A percentile compares a stretch with the other conserved stretches of the same genome.
phyloP scores from a whole-genome alignment of 2,888 invertebrate genomes.

The Silvanus unidentatus region DNA sequence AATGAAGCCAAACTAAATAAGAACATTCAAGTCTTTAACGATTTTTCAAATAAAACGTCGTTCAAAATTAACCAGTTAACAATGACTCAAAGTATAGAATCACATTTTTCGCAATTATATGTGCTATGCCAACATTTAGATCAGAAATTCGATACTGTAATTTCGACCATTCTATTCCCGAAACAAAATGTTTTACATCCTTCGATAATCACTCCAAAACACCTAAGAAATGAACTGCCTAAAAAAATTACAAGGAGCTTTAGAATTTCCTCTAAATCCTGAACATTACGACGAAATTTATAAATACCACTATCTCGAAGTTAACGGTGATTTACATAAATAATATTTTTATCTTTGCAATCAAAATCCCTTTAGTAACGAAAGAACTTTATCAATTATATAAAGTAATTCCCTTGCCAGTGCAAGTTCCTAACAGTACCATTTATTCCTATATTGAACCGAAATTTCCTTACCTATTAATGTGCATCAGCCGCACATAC shows the following conservation, averaged over 20 bases:
- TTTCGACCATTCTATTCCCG: constrained; percentile 6
- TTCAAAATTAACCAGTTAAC: background rate
- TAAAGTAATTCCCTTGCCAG: background rate
- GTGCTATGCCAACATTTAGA: background rate
- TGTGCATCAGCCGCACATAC: background rate
- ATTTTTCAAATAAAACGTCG: background rate
- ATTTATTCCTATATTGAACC: background rate
- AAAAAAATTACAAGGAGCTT: background rate
- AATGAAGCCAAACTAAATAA: constrained; percentile 11
- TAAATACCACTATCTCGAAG: constrained; percentile 2
- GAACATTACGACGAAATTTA: constrained; percentile 2
- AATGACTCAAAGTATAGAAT: background rate
- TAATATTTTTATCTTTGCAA: background rate
- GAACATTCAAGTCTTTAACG: background rate
- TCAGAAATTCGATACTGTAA: constrained; percentile 4
- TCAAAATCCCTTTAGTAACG: background rate
- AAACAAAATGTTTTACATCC: constrained; percentile 9
- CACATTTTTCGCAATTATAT: too few species aligned
- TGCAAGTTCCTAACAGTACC: background rate
- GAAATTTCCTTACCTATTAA: background rate
- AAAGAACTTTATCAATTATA: background rate
- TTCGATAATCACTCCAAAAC: constrained; percentile 9
- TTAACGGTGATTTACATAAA: constrained; percentile 4
- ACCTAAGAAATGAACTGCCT: constrained; percentile 6
- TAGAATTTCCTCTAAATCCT: background rate